A percentile compares a stretch with the other conserved stretches of the same genome.
These are phyloP conservation scores for Eupithecia subfuscata DNA, from an alignment of 2,888 invertebrate genomes.

Conservation along the genomic window DNA sequence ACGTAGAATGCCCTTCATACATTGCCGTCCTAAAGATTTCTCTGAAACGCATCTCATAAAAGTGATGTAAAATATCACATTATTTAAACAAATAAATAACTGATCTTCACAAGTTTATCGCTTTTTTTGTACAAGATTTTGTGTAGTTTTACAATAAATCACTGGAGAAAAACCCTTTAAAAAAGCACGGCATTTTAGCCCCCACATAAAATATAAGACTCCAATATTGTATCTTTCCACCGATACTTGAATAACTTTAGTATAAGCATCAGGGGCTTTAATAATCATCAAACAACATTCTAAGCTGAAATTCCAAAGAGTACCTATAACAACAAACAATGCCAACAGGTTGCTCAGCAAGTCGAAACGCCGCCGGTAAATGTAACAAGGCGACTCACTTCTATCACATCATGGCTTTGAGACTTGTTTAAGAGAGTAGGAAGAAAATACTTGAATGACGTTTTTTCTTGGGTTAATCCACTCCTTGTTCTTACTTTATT, in stretches of 20 bases:
- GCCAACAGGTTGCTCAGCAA: slow-evolving; percentile 5
- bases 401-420: not conserved
- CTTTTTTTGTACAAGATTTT: too few species aligned
- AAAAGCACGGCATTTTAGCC: too few species aligned
- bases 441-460: not conserved
- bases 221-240: not conserved
- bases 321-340: not conserved
- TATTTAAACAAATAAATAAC: too few species aligned
- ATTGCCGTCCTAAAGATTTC: too few species aligned
- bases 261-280: not conserved
- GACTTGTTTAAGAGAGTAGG: too few species aligned
- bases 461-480: not conserved
- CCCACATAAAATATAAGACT: too few species aligned
- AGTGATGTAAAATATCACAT: too few species aligned
- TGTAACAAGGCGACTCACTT: slow-evolving; percentile 18
- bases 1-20: too few species aligned
- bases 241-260: not conserved
- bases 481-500: not conserved
- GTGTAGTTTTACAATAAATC: too few species aligned
- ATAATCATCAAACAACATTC: slow-evolving; percentile 15
- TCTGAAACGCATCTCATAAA: too few species aligned
- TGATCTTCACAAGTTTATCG: too few species aligned
- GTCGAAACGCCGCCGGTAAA: slow-evolving; percentile 3
- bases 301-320: not conserved
- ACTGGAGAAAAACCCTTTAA: too few species aligned